phyloP scores from a whole-genome alignment of 2,888 invertebrate species.

The Dasysyrphus albostriatus region DNA sequence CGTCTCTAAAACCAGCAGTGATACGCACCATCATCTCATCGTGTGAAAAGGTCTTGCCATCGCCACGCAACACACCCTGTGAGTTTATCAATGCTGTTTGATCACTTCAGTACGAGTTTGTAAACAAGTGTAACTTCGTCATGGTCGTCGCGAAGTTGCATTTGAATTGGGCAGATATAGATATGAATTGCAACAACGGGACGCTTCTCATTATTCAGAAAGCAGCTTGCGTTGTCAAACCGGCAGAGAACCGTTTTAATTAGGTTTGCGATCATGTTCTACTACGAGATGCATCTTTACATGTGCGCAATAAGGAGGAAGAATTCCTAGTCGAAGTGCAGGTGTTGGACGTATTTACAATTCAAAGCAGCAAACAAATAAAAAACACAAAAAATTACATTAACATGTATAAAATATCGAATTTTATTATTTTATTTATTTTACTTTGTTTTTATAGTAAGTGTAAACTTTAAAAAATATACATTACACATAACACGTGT shows the following conservation, averaged over 20 bases:
- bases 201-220: slow-evolving; percentile 43
- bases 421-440: slow-evolving; percentile 52
- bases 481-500: slow-evolving; percentile 69
- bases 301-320: slow-evolving; percentile 2
- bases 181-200: slow-evolving; percentile 11
- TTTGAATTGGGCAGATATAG: slow-evolving; percentile 59
- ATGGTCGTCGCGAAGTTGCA: slow-evolving; percentile 64
- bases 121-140: slow-evolving; percentile 75
- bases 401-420: slow-evolving; percentile 73
- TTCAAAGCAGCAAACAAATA: background rate
- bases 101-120: slow-evolving; percentile 67
- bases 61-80: slow-evolving; percentile 38
- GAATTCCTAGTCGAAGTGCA: slow-evolving; percentile 35
- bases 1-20: slow-evolving; percentile 13
- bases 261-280: slow-evolving; percentile 63
- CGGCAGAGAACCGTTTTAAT: slow-evolving; percentile 69
- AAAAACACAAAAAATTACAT: slow-evolving; percentile 42
- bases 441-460: slow-evolving; percentile 46
- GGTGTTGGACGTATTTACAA: slow-evolving; percentile 11
- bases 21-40: slow-evolving; percentile 56
- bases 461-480: slow-evolving; percentile 76
- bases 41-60: slow-evolving; percentile 58
- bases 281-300: slow-evolving; percentile 24
- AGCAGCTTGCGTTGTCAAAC: background rate
- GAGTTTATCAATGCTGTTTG: slow-evolving; percentile 70